phyloP scores from a whole-genome alignment of 2,888 invertebrate genomes.

The Dermolepida albohirtum region DNA sequence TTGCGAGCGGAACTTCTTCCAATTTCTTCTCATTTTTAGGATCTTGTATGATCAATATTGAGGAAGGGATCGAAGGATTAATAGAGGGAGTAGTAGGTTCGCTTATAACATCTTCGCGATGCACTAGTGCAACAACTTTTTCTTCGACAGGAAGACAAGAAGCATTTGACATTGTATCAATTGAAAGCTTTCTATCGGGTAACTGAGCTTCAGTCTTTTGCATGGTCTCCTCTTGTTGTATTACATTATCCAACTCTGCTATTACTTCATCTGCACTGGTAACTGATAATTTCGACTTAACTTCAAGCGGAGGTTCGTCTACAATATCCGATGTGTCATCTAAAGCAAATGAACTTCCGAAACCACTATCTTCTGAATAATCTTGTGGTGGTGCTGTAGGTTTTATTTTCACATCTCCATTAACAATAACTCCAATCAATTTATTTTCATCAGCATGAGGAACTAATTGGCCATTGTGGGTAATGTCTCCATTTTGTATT shows the following conservation, averaged over 20 bases:
- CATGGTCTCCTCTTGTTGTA: slow-evolving; percentile 45
- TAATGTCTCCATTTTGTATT: slow-evolving; percentile 16
- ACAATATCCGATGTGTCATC: background rate
- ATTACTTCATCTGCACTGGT: slow-evolving; percentile 43
- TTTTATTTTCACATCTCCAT: background rate
- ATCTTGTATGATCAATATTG: slow-evolving; percentile 20
- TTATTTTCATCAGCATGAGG: background rate
- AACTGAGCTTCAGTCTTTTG: slow-evolving; percentile 5
- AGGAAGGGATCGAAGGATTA: slow-evolving; percentile 40
- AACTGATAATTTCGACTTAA: slow-evolving; percentile 11
- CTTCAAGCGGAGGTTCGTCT: background rate
- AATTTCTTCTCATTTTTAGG: background rate
- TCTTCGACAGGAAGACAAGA: slow-evolving; percentile 60
- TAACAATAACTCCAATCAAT: background rate
- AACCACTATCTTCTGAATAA: slow-evolving; percentile 29
- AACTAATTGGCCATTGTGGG: slow-evolving; percentile 13
- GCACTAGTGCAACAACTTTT: slow-evolving; percentile 71
- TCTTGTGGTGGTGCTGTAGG: slow-evolving; percentile 14
- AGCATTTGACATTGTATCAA: slow-evolving; percentile 53
- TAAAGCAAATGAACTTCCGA: slow-evolving; percentile 13
- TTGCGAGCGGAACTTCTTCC: background rate
- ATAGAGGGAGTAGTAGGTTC: slow-evolving; percentile 46
- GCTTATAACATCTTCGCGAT: slow-evolving; percentile 66
- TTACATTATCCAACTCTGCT: slow-evolving; percentile 48
- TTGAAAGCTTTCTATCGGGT: slow-evolving; percentile 52